Conservation (phyloP, 2,888 invertebrate genomes). For the Zaprionus lineosus region DNA sequence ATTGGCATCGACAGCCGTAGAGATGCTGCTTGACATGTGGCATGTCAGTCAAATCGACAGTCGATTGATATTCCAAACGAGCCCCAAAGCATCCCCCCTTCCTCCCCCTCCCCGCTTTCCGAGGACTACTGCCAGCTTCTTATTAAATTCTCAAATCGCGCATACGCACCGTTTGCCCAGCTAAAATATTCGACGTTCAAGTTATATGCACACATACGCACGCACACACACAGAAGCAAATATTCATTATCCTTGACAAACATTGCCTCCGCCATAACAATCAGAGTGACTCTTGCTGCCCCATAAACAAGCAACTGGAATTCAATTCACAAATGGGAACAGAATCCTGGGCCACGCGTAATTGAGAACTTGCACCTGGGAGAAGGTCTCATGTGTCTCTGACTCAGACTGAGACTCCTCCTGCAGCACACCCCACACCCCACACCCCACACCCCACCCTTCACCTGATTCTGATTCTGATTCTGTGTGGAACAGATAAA, state of each 20-base stretch:
- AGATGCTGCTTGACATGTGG: constrained; percentile 6
- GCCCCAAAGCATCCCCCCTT: too few relatives aligned
- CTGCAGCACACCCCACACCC: too few relatives aligned
- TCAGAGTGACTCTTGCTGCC: constrained; percentile 1
- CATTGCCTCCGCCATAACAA: constrained; percentile 3
- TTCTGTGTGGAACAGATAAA: not conserved
- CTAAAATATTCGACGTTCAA: constrained; percentile 32
- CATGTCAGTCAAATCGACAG: constrained; percentile 27
- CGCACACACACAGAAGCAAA: constrained; percentile 23
- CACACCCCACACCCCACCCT: too few relatives aligned
- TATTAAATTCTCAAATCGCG: constrained; percentile 26
- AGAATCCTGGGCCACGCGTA: constrained; percentile 16
- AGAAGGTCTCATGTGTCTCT: not conserved
- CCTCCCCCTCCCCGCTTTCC: too few relatives aligned
- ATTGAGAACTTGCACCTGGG: constrained; percentile 36
- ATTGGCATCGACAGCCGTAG: constrained; percentile 6
- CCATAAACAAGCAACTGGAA: constrained; percentile 33
- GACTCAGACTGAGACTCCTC: too few relatives aligned
- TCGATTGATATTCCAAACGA: constrained; percentile 46
- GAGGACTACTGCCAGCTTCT: not conserved
- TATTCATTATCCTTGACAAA: constrained; percentile 38
- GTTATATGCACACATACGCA: constrained; percentile 3
- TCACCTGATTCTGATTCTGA: too few relatives aligned
- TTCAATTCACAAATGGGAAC: constrained; percentile 10
- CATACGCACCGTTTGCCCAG: constrained; percentile 30